Evolutionary conservation across 2,888 invertebrate genomes (phyloP).

Genomic region (Cantharis rufa): DNA sequence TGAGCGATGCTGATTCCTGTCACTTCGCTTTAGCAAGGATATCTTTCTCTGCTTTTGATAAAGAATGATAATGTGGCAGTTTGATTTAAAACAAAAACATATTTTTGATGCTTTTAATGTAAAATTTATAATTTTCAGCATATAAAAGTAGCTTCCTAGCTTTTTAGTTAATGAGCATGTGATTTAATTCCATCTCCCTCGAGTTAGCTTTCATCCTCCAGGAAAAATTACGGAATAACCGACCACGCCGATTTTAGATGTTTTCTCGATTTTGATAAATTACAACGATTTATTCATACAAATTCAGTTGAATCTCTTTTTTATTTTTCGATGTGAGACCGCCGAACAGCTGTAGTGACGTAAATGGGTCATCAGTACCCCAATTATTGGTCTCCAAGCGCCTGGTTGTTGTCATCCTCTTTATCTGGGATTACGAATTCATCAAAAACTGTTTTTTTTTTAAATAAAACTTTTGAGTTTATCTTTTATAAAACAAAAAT

Average conservation of each 20-base stretch:
- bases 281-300: not conserved
- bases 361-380: not conserved
- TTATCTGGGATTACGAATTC: not conserved
- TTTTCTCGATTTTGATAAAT: not conserved
- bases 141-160: not conserved
- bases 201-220: not conserved
- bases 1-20: constrained; percentile 24
- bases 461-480: not conserved
- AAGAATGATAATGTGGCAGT: not conserved
- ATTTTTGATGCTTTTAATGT: not conserved
- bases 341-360: not conserved
- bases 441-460: not conserved
- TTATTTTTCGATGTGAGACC: not conserved
- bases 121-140: not conserved
- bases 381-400: not conserved
- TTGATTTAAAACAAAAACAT: not conserved
- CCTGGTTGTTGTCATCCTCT: not conserved
- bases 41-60: constrained; percentile 12
- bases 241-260: not conserved
- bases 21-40: constrained; percentile 20
- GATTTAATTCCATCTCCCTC: not conserved
- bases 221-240: not conserved
- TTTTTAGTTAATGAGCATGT: not conserved
- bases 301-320: not conserved
- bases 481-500: not conserved